Percentiles rank a stretch among this genome's conserved stretches.
These are phyloP conservation scores for Melipona beecheii DNA, from an alignment of 2,888 invertebrate species.

Conservation along the genomic window DNA sequence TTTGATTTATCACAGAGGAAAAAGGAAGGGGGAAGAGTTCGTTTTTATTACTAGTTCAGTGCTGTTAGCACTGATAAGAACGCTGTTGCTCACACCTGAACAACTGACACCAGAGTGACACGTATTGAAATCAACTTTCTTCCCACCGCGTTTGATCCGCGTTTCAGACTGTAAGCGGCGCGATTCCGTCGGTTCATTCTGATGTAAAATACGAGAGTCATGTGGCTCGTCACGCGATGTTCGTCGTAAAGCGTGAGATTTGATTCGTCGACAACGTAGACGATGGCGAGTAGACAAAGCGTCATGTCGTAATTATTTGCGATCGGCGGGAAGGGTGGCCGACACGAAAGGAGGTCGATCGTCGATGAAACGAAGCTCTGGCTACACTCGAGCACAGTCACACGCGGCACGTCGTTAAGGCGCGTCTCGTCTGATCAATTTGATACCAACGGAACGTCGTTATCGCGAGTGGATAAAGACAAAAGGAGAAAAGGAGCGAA, in stretches of 20 bases:
- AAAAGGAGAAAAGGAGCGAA: constrained; percentile 51
- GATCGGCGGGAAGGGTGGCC: constrained; percentile 18
- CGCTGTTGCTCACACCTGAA: no score
- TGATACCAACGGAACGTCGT: constrained; percentile 60
- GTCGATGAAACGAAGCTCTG: constrained; percentile 27
- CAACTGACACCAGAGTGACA: background rate
- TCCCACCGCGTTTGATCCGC: background rate
- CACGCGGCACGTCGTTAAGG: constrained; percentile 57
- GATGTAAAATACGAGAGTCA: background rate
- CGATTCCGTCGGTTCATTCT: background rate
- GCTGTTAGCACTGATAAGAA: no score
- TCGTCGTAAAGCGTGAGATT: no score
- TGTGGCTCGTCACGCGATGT: no score
- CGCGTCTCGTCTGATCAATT: constrained; percentile 57
- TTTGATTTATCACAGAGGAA: no score
- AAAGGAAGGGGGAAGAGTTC: no score
- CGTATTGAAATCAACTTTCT: background rate
- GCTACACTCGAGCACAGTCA: constrained; percentile 28
- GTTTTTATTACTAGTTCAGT: no score
- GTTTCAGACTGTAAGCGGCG: no score
- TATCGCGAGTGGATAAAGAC: constrained; percentile 60
- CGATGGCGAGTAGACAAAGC: background rate
- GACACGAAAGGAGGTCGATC: constrained; percentile 33
- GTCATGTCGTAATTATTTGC: constrained; percentile 27
- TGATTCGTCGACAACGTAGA: no score